Evolutionary conservation across 2,797 vertebrate genomes (phyloP).

Genomic region (Spondyliosoma cantharus): DNA sequence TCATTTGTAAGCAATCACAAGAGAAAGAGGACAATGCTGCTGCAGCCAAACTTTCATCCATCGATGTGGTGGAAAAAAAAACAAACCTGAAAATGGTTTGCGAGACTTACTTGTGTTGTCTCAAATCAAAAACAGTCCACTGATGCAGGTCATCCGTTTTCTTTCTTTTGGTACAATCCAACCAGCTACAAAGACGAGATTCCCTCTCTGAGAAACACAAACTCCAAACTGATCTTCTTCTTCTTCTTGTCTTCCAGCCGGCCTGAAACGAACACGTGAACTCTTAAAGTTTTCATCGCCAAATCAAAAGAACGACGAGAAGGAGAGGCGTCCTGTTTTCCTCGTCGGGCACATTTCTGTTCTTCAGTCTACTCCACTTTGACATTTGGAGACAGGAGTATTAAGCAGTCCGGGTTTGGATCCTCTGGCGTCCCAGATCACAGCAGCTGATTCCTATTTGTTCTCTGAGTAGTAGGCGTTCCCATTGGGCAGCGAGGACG

Average conservation of each 20-base stretch:
- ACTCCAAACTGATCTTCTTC: background rate
- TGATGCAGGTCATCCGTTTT: background rate
- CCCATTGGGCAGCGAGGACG: conserved; percentile 60
- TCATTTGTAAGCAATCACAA: background rate
- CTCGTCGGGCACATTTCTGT: conserved; percentile 6
- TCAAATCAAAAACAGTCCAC: conserved; percentile 5
- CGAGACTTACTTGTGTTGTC: background rate
- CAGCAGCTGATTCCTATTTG: conserved; percentile 68
- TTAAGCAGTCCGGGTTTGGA: conserved; percentile 12
- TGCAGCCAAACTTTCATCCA: background rate
- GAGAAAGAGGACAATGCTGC: background rate
- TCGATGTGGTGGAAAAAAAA: background rate
- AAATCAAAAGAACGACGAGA: background rate
- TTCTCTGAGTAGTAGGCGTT: conserved; percentile 75
- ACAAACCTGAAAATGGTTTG: background rate
- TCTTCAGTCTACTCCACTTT: conserved; percentile 53
- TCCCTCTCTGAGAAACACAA: background rate
- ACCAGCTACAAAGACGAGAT: conserved; percentile 6
- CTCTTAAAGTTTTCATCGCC: background rate
- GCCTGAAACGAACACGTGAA: conserved; percentile 5
- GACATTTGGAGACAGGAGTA: conserved; percentile 45
- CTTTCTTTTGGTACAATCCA: conserved; percentile 41
- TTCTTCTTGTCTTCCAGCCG: background rate
- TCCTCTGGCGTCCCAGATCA: conserved; percentile 43
- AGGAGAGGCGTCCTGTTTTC: background rate